Evolutionary conservation across 2,797 vertebrate genomes (phyloP).

Genomic region (Halcyon smyrnensis): DNA sequence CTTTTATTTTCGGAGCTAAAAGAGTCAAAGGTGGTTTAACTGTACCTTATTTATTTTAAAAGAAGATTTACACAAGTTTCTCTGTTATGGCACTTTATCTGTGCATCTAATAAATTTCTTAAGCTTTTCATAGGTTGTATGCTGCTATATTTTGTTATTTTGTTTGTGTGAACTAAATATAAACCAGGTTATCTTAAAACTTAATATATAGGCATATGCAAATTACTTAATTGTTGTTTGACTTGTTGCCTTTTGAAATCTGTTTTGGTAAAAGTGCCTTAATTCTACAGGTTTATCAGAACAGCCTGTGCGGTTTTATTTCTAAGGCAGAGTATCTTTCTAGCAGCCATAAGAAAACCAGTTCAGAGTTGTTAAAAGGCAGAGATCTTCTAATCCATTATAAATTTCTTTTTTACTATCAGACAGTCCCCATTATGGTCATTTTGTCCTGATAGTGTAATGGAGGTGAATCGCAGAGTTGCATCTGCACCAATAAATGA

Average conservation of each 20-base stretch:
- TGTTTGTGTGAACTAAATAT: constrained; percentile 26
- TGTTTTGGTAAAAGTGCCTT: constrained; percentile 61
- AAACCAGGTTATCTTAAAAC: constrained; percentile 39
- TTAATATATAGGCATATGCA: constrained; percentile 48
- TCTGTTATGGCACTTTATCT: constrained; percentile 71
- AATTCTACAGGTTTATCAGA: not conserved
- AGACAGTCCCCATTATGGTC: not conserved
- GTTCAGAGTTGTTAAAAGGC: constrained; percentile 18
- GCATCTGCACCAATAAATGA: constrained; percentile 52
- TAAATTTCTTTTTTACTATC: not conserved
- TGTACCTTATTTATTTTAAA: constrained; percentile 72
- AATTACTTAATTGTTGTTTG: not conserved
- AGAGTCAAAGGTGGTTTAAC: constrained; percentile 64
- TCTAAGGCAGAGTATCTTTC: not conserved
- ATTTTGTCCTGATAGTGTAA: not conserved
- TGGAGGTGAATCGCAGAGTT: not conserved
- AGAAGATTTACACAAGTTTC: constrained; percentile 65
- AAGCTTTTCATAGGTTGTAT: constrained; percentile 66
- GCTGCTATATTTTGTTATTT: constrained; percentile 66
- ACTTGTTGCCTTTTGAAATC: constrained; percentile 45
- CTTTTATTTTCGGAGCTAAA: constrained; percentile 52
- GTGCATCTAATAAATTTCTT: constrained; percentile 74
- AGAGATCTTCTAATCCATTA: not conserved
- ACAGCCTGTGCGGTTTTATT: not conserved
- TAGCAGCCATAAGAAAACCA: constrained; percentile 5